phyloP scores from a whole-genome alignment of 2,888 invertebrate genomes.

The Cryptophagus acutangulus region DNA sequence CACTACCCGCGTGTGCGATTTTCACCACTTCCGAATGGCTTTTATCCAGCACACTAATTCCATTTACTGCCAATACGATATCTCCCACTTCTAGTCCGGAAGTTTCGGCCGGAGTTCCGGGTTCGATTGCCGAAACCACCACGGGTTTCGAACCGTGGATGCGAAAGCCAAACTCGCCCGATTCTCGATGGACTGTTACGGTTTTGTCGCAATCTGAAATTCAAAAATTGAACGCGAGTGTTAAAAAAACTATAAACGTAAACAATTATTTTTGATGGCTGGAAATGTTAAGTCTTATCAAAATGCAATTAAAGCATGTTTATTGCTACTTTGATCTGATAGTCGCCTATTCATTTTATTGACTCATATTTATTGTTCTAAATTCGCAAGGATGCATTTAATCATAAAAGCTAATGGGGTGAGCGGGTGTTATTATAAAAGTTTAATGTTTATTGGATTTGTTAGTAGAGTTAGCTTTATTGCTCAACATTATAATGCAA shows the following conservation, averaged over 20 bases:
- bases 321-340: too few species aligned
- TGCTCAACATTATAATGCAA: not conserved
- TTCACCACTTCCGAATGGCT: slow-evolving; percentile 91
- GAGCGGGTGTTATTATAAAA: too few species aligned
- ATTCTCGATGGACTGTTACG: slow-evolving; percentile 74
- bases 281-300: too few species aligned
- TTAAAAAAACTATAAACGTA: not conserved
- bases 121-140: slow-evolving; percentile 93
- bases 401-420: too few species aligned
- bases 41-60: slow-evolving; percentile 82
- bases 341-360: too few species aligned
- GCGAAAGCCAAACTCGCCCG: slow-evolving; percentile 90
- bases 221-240: slow-evolving; percentile 9
- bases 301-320: too few species aligned
- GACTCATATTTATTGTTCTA: too few species aligned
- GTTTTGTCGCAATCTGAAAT: slow-evolving; percentile 80
- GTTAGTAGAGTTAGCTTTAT: not conserved
- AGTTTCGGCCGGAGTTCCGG: slow-evolving; percentile 87
- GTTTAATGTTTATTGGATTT: not conserved
- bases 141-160: slow-evolving; percentile 94
- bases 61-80: slow-evolving; percentile 88
- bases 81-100: slow-evolving; percentile 92
- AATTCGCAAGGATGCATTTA: too few species aligned
- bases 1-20: slow-evolving; percentile 84
- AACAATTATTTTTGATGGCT: not conserved